Evolutionary conservation across 2,888 invertebrate genomes (phyloP), one percentile per base, ranked within the genome.

Genomic region (Pimpla rufipes): DNA sequence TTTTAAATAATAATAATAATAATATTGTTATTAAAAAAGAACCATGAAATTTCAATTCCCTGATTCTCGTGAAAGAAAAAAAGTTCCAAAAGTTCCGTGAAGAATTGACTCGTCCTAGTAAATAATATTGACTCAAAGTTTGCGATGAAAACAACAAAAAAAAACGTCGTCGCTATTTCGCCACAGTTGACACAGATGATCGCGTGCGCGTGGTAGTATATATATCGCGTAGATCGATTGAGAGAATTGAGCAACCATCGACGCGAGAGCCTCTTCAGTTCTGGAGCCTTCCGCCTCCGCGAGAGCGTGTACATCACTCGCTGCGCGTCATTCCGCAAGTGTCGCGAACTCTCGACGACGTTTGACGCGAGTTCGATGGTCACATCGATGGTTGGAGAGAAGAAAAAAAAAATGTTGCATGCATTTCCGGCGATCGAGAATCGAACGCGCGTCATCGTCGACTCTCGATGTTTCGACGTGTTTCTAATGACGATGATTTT

Each of bases 311-410:
- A n/a, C n/a, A n/a, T n/a, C n/a, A n/a, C n/a, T n/a, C n/a, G n/a
- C n/a, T n/a, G n/a, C n/a, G n/a, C 57, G 57, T 57, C 57, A 57
- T 57, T 7, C 57, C 13, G n/a, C n/a, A 1, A 13, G 57, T 57
- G 57, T 29, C 57, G 23, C 29, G 29, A 57, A 23, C 29, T 57
- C 57, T 13, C 29, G 5, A 23, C 57, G 57, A n/a, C n/a, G 29
- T 29, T 29, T 57, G 29, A 4, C 29, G 29, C 11, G 3, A 29
- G 29, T 13, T 57, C n/a, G 13, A 57, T 59, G n/a, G 0, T 59
- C 16, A 16, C 29, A 5, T 29, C n/a, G 29, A 35, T 8, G 29
- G n/a, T n/a, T n/a, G n/a, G n/a, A n/a, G n/a, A n/a, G n/a, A n/a
- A n/a, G n/a, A n/a, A n/a, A n/a, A 35, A 23, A 1, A 55, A 55